Evolutionary conservation across 2,113 vertebrate species (phyloP), one percentile per base, ranked within the genome.

Genomic region (Hippoglossus stenolepis): DNA sequence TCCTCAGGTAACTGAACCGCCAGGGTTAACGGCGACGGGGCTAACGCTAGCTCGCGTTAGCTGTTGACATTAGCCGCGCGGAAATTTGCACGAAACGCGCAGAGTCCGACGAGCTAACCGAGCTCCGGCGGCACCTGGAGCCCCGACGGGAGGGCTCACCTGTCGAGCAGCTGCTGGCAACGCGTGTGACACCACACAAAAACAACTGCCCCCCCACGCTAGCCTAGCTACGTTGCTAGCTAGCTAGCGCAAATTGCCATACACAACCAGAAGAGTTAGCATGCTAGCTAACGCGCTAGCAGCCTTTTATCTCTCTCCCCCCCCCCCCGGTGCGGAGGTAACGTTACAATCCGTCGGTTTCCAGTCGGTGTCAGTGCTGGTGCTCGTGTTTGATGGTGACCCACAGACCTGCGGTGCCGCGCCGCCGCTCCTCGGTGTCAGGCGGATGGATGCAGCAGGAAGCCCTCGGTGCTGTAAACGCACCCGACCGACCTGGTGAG

Each of bases 361-460:
- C 3, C n/a, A 0, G 38, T 5, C 11, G 0, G 49, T 70, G 73
- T 40, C 51, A 21, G 23, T 14, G 5, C 21, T 56, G 65, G 4
- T 66, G 57, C 4, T 20, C 8, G 53, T 3, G 57, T 73, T 35
- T 7, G 20, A 57, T 21, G 21, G 54, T 31, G 62, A 24, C 38
- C 40, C 20, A 83, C 90, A 17, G 77, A 92, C 90, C 88, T 80
- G 80, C 58, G n/a, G 57, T 24, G 70, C 60, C 56, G 35, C 64
- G 70, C 60, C 56, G 35, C 64, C 47, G 79, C 64, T 64, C 59
- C 49, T 53, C 40, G 9, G 60, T 79, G 83, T 70, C 45, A 49
- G 73, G 28, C 67, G 49, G 84, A 85, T 75, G 81, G 85, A 82
- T 87, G 90, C 89, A 89, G 91, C 87, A 89, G 84, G 80, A 90